Conservation (phyloP, 2,113 vertebrate species). For the Plectropomus leopardus region DNA sequence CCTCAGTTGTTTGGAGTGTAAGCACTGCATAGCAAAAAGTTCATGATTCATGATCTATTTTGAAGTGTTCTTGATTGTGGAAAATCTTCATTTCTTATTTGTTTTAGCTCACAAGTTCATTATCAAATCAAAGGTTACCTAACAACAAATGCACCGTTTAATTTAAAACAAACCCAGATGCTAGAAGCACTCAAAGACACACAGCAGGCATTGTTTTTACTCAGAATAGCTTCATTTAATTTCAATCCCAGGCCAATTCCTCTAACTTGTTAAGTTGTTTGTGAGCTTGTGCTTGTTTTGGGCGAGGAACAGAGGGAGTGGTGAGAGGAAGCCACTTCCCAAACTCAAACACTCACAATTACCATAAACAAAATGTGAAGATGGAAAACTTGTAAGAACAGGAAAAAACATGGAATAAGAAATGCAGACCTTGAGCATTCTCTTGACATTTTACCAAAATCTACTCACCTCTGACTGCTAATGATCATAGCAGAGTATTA, state of each 20-base stretch:
- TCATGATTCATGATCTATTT: not conserved
- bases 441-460: constrained; percentile 6
- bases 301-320: not conserved
- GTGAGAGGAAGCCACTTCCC: not conserved
- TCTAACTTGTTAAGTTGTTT: not conserved
- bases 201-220: not conserved
- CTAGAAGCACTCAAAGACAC: not conserved
- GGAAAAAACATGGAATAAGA: not conserved
- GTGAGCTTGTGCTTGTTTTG: not conserved
- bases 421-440: not conserved
- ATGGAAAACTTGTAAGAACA: not conserved
- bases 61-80: constrained; percentile 2
- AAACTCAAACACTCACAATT: not conserved
- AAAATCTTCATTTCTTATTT: not conserved
- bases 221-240: not conserved
- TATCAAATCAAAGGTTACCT: not conserved
- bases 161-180: constrained; percentile 32
- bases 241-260: constrained; percentile 1
- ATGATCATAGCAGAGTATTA: not conserved
- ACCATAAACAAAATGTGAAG: not conserved
- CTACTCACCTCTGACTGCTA: constrained; percentile 6
- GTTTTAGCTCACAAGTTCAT: not conserved
- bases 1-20: not conserved
- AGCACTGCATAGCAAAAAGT: not conserved
- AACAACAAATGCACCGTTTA: not conserved